Evolutionary conservation across 2,888 invertebrate genomes (phyloP), one percentile per base, ranked within the genome.

Genomic region (Heliconius erato): DNA sequence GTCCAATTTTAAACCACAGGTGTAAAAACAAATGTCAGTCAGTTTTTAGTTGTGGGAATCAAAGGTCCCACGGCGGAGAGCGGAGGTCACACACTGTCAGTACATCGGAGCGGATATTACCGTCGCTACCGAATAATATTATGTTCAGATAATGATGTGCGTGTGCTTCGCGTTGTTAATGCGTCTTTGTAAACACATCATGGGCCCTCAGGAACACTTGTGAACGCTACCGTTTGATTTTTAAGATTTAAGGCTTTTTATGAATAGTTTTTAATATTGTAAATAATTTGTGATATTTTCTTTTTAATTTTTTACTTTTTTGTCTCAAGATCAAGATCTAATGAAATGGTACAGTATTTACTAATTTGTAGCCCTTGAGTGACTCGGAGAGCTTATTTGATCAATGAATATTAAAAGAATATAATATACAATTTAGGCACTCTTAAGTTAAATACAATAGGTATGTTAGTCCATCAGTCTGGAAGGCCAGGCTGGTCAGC

Each of bases 111-210:
- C 67, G 80, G 67, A n/a, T 44, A 67, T 74, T 35, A 67, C n/a
- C 32, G 59, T 23, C 74, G 82, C 82, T 79, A 82, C 79, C 74
- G 84, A 80, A 82, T 80, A 69, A 74, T 74, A 23, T 23, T 54
- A 78, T 74, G 68, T 49, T 63, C 63, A 28, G 72, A 54, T 78
- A 74, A 78, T 82, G 74, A 79, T 14, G 23, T 54, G 54, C 23
- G 54, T 54, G 54, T 54, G 19, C 19, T 19, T 54, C 54, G 23
- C n/a, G 28, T 26, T 74, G 44, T 80, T 79, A 82, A 67, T 16
- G 44, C 44, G 49, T 79, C 74, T 65, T 23, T 59, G 68, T 84
- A 80, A 76, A 77, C 79, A 77, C 72, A 82, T 82, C 67, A 63
- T 40, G 49, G 74, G 59, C 68, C 69, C 78, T 32, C 54, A 79